A percentile compares a stretch with the other conserved stretches of the same genome.
phyloP scores from a whole-genome alignment of 1,140 invertebrate species.

The Odontomachus brunneus region DNA sequence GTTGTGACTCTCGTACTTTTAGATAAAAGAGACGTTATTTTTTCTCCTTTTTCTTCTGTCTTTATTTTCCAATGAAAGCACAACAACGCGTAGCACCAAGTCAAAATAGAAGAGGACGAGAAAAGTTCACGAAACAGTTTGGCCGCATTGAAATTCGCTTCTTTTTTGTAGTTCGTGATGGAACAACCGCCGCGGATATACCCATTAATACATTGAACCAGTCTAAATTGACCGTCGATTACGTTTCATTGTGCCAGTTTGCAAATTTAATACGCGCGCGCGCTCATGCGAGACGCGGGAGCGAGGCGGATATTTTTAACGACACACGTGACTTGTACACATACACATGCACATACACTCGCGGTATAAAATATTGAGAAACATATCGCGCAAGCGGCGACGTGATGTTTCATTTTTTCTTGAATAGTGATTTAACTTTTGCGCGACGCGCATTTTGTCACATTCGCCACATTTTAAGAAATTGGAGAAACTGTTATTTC shows the following conservation, averaged over 20 bases:
- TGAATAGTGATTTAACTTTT: background rate
- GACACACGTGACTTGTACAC: background rate
- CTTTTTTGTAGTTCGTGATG: background rate
- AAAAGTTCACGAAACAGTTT: background rate
- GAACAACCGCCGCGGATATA: background rate
- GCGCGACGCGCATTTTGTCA: too few species aligned
- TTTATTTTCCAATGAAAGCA: too few species aligned
- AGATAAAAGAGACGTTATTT: background rate
- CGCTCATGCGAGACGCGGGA: background rate
- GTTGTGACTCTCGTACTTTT: conserved; percentile 1
- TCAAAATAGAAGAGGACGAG: background rate
- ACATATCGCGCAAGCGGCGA: background rate
- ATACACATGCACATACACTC: background rate
- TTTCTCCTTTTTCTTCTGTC: too few species aligned
- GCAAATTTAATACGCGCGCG: background rate
- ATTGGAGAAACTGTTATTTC: too few species aligned
- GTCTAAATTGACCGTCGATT: conserved; percentile 11
- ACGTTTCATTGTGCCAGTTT: background rate
- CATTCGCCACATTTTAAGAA: too few species aligned
- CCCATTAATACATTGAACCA: background rate
- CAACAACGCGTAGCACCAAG: background rate
- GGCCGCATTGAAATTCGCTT: background rate
- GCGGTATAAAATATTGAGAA: background rate
- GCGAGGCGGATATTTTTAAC: conserved; percentile 3
- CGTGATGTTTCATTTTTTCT: background rate